Evolutionary conservation across 2,113 vertebrate species (phyloP).

Genomic region (Prinia subflava): DNA sequence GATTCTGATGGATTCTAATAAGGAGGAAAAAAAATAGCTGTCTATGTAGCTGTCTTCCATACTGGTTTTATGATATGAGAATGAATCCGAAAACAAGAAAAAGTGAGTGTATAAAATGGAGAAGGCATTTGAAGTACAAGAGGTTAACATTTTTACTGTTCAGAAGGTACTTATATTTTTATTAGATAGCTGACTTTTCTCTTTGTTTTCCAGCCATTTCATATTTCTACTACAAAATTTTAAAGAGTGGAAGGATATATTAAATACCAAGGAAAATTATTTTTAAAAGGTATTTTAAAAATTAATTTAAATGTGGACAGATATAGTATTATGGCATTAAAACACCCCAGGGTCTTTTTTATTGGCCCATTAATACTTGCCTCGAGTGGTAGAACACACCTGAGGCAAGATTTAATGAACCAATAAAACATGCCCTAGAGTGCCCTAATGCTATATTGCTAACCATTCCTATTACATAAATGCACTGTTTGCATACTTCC

Average conservation of each 20-base stretch:
- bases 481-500: conserved; percentile 67
- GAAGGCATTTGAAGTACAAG: neutral
- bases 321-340: conserved; percentile 71
- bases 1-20: neutral
- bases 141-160: neutral
- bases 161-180: neutral
- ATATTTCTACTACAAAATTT: conserved; percentile 36
- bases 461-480: conserved; percentile 75
- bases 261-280: conserved; percentile 73
- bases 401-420: conserved; percentile 81
- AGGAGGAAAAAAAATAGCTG: neutral
- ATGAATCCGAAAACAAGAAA: neutral
- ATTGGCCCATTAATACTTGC: conserved; percentile 82
- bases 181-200: conserved; percentile 13
- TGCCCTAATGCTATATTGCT: conserved; percentile 71
- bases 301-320: conserved; percentile 78
- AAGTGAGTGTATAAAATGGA: neutral
- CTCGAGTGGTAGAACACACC: conserved; percentile 78
- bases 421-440: conserved; percentile 78
- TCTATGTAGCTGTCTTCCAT: neutral
- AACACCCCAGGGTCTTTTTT: conserved; percentile 75
- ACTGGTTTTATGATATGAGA: neutral
- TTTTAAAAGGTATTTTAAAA: conserved; percentile 76
- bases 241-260: conserved; percentile 46
- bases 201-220: conserved; percentile 21